Percentiles rank a stretch among this genome's conserved stretches.
Conservation (phyloP, 1,140 invertebrate species). For the Zaprionus vittiger region DNA sequence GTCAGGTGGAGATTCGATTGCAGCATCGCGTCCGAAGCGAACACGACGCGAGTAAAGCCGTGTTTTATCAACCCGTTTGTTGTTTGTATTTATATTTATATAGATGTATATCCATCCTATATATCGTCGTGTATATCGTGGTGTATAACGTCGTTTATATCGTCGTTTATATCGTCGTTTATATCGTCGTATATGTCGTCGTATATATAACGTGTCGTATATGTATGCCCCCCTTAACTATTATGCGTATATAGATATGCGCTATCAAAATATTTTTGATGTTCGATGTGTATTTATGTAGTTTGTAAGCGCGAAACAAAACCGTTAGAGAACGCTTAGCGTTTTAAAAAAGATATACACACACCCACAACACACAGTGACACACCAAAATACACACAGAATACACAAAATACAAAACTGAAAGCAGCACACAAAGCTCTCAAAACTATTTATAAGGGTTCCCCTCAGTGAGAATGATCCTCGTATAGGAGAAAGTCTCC, state of each 20-base stretch:
- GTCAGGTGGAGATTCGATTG: constrained; percentile 59
- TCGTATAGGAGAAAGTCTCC: constrained; percentile 4
- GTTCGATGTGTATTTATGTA: constrained; percentile 81
- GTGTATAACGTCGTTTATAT: constrained; percentile 7
- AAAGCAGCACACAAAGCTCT: constrained; percentile 35
- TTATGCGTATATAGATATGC: constrained; percentile 50
- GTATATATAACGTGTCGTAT: constrained; percentile 1
- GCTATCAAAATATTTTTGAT: constrained; percentile 76
- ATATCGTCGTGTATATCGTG: neutral
- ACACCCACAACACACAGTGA: constrained; percentile 28
- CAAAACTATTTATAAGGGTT: constrained; percentile 28
- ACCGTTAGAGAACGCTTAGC: constrained; percentile 80
- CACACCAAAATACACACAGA: constrained; percentile 14
- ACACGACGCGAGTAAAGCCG: constrained; percentile 70
- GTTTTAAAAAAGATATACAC: constrained; percentile 68
- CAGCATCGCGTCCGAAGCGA: constrained; percentile 71
- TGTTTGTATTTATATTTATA: constrained; percentile 53
- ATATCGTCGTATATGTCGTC: neutral
- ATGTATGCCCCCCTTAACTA: constrained; percentile 24
- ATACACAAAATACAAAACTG: constrained; percentile 26
- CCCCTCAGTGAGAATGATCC: constrained; percentile 2
- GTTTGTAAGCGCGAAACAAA: constrained; percentile 69
- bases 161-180: neutral
- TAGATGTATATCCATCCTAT: constrained; percentile 35
- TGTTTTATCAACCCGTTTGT: constrained; percentile 36